Percentiles rank a stretch among this genome's conserved stretches.
Evolutionary conservation across 2,113 vertebrate species (phyloP).

Genomic region (Rhombomys opimus): DNA sequence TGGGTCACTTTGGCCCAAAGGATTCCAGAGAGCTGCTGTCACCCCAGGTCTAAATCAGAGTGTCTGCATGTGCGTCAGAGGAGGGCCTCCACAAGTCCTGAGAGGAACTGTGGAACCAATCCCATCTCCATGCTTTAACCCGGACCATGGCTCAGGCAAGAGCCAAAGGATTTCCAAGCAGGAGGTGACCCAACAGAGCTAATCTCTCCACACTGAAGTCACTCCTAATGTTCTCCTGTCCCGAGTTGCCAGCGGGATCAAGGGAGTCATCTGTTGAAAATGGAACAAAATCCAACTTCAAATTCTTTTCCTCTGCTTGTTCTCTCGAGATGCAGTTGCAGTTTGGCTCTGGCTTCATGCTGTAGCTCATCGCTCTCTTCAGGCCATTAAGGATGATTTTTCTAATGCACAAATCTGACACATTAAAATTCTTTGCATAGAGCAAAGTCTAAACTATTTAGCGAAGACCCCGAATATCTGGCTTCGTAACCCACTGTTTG

Average conservation of each 20-base stretch:
- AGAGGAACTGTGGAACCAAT: slow-evolving; percentile 78
- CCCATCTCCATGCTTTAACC: slow-evolving; percentile 78
- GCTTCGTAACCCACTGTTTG: background rate
- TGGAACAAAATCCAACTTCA: slow-evolving; percentile 50
- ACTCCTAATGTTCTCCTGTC: slow-evolving; percentile 31
- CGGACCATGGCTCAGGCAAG: slow-evolving; percentile 70
- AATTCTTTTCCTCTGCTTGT: slow-evolving; percentile 37
- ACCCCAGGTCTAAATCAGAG: slow-evolving; percentile 71
- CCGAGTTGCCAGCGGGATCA: slow-evolving; percentile 49
- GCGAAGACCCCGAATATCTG: background rate
- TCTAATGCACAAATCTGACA: background rate
- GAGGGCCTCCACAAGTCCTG: slow-evolving; percentile 50
- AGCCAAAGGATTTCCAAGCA: slow-evolving; percentile 76
- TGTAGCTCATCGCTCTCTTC: background rate
- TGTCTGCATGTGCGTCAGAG: slow-evolving; percentile 77
- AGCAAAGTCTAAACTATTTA: slow-evolving; percentile 28
- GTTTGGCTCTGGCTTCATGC: background rate
- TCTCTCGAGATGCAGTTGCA: background rate
- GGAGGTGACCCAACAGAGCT: slow-evolving; percentile 68
- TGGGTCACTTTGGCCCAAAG: slow-evolving; percentile 70
- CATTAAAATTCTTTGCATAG: slow-evolving; percentile 35
- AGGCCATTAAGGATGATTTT: slow-evolving; percentile 32
- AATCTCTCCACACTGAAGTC: slow-evolving; percentile 59
- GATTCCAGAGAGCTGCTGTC: slow-evolving; percentile 74
- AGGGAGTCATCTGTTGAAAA: slow-evolving; percentile 48